Conservation (phyloP, 1,140 invertebrate species). For the Trichonephila clavata region DNA sequence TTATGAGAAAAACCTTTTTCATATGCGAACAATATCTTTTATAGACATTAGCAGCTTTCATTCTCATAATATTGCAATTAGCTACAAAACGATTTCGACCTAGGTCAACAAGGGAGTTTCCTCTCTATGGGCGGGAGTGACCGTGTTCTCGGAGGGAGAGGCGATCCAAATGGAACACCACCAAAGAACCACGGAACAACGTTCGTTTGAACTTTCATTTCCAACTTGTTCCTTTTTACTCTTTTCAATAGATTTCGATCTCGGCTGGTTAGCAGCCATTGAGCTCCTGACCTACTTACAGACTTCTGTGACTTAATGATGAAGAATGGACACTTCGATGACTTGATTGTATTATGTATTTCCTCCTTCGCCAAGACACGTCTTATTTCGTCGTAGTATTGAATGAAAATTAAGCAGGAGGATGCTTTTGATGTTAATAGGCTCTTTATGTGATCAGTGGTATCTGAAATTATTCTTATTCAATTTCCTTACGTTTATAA, state of each 20-base stretch:
- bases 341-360: too few species aligned
- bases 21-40: not conserved
- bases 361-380: not conserved
- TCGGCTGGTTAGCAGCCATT: not conserved
- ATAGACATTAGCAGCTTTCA: not conserved
- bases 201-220: not conserved
- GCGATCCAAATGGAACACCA: not conserved
- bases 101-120: conserved; percentile 15
- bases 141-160: not conserved
- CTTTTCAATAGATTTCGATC: not conserved
- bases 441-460: too few species aligned
- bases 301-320: not conserved
- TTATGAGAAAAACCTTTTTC: not conserved
- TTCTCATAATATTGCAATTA: not conserved
- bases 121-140: not conserved
- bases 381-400: not conserved
- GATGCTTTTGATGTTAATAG: too few species aligned
- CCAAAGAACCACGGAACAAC: not conserved
- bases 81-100: not conserved
- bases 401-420: too few species aligned
- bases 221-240: not conserved
- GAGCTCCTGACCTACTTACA: not conserved
- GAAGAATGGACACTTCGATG: not conserved
- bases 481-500: too few species aligned
- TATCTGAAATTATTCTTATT: too few species aligned